Conservation (phyloP, 1,140 invertebrate species). For the Bombus waltoni region DNA sequence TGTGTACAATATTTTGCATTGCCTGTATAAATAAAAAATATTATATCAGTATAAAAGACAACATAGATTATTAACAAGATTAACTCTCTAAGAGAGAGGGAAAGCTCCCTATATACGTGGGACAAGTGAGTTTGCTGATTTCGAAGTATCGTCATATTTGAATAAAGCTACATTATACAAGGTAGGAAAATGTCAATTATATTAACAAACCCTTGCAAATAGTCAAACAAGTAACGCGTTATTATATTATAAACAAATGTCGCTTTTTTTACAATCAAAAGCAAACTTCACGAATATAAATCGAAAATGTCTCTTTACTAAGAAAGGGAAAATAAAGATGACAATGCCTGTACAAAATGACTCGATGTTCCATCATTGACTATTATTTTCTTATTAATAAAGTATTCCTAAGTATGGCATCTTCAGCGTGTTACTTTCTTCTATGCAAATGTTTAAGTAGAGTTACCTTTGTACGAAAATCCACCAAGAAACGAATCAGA, state of each 20-base stretch:
- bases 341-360: conserved; percentile 52
- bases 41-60: conserved; percentile 4
- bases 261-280: conserved; percentile 16
- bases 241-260: conserved; percentile 5
- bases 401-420: conserved; percentile 70
- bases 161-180: conserved; percentile 35
- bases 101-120: conserved; percentile 41
- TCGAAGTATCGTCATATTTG: conserved; percentile 43
- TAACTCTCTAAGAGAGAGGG: conserved; percentile 50
- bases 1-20: neutral
- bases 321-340: conserved; percentile 43
- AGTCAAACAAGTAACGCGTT: conserved; percentile 20
- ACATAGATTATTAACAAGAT: conserved; percentile 48
- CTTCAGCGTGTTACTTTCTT: conserved; percentile 63
- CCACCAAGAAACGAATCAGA: neutral
- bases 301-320: conserved; percentile 13
- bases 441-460: conserved; percentile 24
- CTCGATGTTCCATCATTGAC: conserved; percentile 29
- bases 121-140: conserved; percentile 53
- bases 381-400: conserved; percentile 56
- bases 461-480: conserved; percentile 47
- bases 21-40: conserved; percentile 15
- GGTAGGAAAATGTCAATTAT: conserved; percentile 49
- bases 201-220: conserved; percentile 15
- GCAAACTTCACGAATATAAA: conserved; percentile 23